These are phyloP conservation scores for Lordiphosa clarofinis DNA, from an alignment of 1,140 invertebrate species.

Conservation along the genomic window DNA sequence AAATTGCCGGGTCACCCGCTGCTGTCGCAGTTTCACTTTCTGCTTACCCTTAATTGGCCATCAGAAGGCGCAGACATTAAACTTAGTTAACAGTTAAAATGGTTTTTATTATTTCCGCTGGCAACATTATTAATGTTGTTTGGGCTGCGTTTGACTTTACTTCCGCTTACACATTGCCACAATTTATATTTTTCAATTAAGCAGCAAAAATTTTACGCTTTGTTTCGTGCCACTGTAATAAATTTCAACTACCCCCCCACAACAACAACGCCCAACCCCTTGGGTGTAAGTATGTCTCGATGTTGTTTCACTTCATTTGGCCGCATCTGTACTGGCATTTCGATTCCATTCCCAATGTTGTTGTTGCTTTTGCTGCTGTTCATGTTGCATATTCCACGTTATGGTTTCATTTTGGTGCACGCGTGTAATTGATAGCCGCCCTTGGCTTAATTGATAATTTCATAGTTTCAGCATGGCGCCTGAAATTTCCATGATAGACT, in stretches of 20 bases:
- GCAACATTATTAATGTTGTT: constrained; percentile 69
- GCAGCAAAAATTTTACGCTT: constrained; percentile 75
- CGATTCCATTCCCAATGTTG: constrained; percentile 23
- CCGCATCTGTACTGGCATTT: constrained; percentile 48
- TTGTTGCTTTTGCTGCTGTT: constrained; percentile 24
- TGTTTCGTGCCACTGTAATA: constrained; percentile 72
- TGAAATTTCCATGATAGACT: too few relatives aligned
- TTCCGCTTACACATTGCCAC: constrained; percentile 43
- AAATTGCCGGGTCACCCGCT: constrained; percentile 47
- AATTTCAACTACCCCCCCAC: constrained; percentile 57
- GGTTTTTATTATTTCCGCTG: constrained; percentile 70
- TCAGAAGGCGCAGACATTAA: not conserved
- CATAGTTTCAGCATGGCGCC: too few relatives aligned
- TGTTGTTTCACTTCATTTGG: constrained; percentile 63
- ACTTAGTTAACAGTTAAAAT: constrained; percentile 55
- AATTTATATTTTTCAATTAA: constrained; percentile 77
- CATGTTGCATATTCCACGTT: constrained; percentile 41
- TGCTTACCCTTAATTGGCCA: constrained; percentile 40
- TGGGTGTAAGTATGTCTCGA: not conserved
- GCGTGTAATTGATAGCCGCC: constrained; percentile 72
- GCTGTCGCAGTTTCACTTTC: constrained; percentile 33
- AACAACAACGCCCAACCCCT: constrained; percentile 1
- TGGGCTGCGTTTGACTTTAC: constrained; percentile 64
- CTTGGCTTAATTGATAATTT: constrained; percentile 61
- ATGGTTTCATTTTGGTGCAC: constrained; percentile 63